Evolutionary conservation across 1,140 invertebrate genomes (phyloP), one percentile per base, ranked within the genome.

Genomic region (Tetramorium parvispinum): DNA sequence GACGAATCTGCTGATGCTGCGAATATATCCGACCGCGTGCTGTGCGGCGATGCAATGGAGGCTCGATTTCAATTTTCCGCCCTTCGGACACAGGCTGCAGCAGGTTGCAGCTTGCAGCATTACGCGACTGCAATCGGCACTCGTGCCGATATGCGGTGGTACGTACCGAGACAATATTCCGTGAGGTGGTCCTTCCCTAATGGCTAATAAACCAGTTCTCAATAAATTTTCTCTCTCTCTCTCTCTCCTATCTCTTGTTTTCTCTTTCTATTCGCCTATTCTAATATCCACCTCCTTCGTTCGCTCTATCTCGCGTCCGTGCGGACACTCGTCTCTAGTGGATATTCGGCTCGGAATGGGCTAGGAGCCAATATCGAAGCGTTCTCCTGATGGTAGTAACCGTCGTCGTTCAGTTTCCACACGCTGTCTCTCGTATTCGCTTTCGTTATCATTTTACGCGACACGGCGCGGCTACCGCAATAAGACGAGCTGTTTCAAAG

Each of bases 21-120:
- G 37, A 85, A 85, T 85, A 85, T 76, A 87, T 85, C 21, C 32
- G 66, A 46, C 24, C 32, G 66, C 32, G 66, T 43, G 57, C 37
- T 49, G 46, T 11, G 24, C 32, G 78, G 40, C 79, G 78, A 51
- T 76, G 71, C 71, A 43, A 16, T 10, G 77, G 53, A 82, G 77
- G 82, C 83, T 91, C 87, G 78, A 90, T 90, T 91, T 91, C 89
- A 88, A 91, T 90, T 90, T 91, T 91, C 89, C 89, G 77, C 86
- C 88, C 71, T 90, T 90, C 89, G 86, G 82, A 71, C 61, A 85
- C 89, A 90, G 89, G 51, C 79, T 89, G 88, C 88, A 89, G 77
- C 88, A 75, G 76, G 51, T 71, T 77, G 87, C 88, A 89, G 88
- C 61, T 82, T 88, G 59, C 71, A 82, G 55, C 49, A 51, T 37